Evolutionary conservation across 2,113 vertebrate genomes (phyloP), one percentile per base, ranked within the genome.

Genomic region (Crotalus horridus): DNA sequence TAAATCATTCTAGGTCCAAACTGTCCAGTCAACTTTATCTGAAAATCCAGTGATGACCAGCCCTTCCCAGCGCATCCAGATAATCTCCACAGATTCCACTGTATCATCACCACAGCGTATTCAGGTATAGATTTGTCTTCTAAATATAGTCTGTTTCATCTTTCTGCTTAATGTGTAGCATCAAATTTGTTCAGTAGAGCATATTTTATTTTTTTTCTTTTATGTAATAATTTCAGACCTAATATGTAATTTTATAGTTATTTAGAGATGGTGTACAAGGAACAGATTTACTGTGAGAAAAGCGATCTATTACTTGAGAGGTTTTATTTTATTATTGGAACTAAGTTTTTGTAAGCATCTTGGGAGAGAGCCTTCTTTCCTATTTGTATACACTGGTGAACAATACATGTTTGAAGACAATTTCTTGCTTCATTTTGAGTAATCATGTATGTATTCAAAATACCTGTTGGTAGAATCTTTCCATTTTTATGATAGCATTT

Each of bases 1-100:
- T 12, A 0, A 11, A 94, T 95, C 61, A 96, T 93, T 53, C 15
- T 94, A 98, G 98, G 98, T 98, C 95, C 97, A 97, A 5, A 96
- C 96, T 95, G 95, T 96, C 94, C 97, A 98, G 96, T 97, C 97
- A 93, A 97, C 97, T 95, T 95, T 97, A 56, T 97, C 98, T 97
- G 98, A 98, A 97, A 97, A 98, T 97, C 98, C 98, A 97, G 98
- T 98, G 97, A 99, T 99, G 98, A 98, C 98, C 98, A 98, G 97
- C 98, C 99, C 99, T 97, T 99, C 98, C 64, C 98, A 98, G 33
- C 98, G 97, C 93, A 99, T 99, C 97, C 99, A 99, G 97, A 98
- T 99, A 93, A 98, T 99, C 97, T 99, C 99, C 89, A 97, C 98
- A 87, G 99, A 99, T 94, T 98, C 98, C 87, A 97, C 98, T 33